Evolutionary conservation across 37 sponge, comb jelly and placozoan genomes (phyloP).

Genomic region (Spongilla lacustris): DNA sequence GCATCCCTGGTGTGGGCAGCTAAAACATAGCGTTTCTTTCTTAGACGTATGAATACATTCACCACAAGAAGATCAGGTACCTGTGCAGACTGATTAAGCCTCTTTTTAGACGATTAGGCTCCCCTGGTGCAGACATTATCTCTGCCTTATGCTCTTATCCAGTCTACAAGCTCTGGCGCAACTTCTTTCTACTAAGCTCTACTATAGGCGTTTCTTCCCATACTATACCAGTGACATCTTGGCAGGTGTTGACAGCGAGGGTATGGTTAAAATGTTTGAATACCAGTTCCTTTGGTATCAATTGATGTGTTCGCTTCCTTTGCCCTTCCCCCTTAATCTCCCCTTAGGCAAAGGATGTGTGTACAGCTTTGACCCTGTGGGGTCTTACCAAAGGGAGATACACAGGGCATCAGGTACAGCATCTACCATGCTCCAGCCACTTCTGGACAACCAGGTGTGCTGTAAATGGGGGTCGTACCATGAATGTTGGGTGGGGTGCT

Average conservation of each 20-base stretch:
- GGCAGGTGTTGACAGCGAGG: conserved; percentile 92
- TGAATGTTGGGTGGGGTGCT: not conserved
- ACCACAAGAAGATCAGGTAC: conserved; percentile 82
- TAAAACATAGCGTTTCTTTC: not conserved
- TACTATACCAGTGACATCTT: conserved; percentile 96
- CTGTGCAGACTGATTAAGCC: not conserved
- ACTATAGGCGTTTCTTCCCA: conserved; percentile 93
- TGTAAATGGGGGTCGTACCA: not conserved
- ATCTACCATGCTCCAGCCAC: conserved; percentile 94
- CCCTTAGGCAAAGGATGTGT: conserved; percentile 88
- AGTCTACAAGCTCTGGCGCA: conserved; percentile 83
- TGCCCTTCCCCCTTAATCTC: no score
- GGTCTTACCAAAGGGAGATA: conserved; percentile 91
- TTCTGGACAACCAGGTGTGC: conserved; percentile 94
- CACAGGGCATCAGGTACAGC: conserved; percentile 93
- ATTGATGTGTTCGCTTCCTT: not conserved
- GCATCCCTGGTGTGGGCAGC: not conserved
- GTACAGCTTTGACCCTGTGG: conserved; percentile 97
- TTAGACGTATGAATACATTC: conserved; percentile 73
- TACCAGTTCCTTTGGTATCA: no score
- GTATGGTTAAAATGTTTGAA: conserved; percentile 22
- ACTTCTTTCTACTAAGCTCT: conserved; percentile 88
- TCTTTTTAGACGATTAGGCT: no score
- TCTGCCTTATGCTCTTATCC: no score
- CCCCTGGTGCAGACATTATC: no score